These are phyloP conservation scores for Esperia sulphurella DNA, from an alignment of 2,888 invertebrate genomes.

Conservation along the genomic window DNA sequence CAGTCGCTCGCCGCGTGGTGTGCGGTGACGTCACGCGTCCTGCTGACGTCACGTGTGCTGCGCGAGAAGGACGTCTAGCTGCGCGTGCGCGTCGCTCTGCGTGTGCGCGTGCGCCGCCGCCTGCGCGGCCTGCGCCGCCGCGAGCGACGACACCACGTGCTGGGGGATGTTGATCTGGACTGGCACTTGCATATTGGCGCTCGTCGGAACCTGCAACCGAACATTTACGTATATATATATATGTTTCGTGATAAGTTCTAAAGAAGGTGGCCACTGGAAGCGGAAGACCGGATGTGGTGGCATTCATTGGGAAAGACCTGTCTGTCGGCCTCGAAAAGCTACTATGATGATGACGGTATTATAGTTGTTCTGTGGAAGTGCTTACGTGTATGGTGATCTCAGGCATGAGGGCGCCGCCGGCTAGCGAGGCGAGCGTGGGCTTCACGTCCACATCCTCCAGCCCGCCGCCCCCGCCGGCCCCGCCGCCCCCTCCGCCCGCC, in stretches of 20 bases:
- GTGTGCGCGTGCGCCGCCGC: slow-evolving; percentile 3
- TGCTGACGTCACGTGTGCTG: slow-evolving; percentile 52
- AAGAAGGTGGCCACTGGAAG: too few relatives aligned
- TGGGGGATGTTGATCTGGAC: slow-evolving; percentile 84
- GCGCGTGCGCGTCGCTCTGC: slow-evolving; percentile 48
- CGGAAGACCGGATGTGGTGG: too few relatives aligned
- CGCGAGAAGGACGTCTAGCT: slow-evolving; percentile 60
- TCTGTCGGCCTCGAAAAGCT: too few relatives aligned
- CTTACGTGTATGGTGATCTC: slow-evolving; percentile 76
- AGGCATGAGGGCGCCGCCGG: slow-evolving; percentile 40
- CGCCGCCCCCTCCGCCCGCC: slow-evolving; percentile 67
- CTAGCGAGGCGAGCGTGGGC: slow-evolving; percentile 3
- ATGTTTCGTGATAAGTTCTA: too few relatives aligned
- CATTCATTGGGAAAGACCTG: too few relatives aligned
- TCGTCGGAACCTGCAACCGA: slow-evolving; percentile 76
- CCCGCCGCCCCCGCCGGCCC: slow-evolving; percentile 83
- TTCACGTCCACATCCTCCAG: slow-evolving; percentile 43
- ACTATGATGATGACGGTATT: too few relatives aligned
- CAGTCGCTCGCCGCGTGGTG: too few relatives aligned
- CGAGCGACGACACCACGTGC: slow-evolving; percentile 64
- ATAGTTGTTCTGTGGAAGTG: not conserved
- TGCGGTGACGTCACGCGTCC: slow-evolving; percentile 5
- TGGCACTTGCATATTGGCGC: slow-evolving; percentile 78
- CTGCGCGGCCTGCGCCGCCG: slow-evolving; percentile 24
- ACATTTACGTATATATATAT: too few relatives aligned